phyloP scores from a whole-genome alignment of 1,140 invertebrate genomes.

The Eciton burchellii region DNA sequence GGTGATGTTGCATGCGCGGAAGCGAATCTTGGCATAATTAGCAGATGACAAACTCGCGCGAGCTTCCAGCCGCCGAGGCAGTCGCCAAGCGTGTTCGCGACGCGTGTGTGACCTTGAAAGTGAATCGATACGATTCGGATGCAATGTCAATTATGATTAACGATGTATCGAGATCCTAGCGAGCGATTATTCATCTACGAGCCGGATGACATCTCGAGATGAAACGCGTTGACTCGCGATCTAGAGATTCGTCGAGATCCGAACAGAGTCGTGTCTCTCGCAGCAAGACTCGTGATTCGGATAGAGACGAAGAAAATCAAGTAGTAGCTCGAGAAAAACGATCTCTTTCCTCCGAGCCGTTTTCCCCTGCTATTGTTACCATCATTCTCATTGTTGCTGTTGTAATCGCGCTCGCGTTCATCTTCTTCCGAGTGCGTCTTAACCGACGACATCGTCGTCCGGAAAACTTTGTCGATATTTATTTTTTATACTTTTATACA shows the following conservation, averaged over 20 bases:
- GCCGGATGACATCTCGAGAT: background rate
- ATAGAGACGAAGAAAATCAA: constrained; percentile 8
- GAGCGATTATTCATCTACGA: background rate
- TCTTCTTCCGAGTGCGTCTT: constrained; percentile 21
- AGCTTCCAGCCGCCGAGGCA: too few relatives aligned
- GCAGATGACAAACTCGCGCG: too few relatives aligned
- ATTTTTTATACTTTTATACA: constrained; percentile 80
- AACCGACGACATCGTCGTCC: constrained; percentile 56
- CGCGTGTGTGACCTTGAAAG: background rate
- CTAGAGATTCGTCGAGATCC: background rate
- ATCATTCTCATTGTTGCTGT: constrained; percentile 34
- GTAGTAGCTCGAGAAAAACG: background rate
- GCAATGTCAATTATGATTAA: constrained; percentile 61
- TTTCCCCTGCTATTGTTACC: constrained; percentile 23
- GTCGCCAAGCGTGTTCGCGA: too few relatives aligned
- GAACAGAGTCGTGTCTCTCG: background rate
- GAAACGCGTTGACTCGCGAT: background rate
- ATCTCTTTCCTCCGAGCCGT: constrained; percentile 11
- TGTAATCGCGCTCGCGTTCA: background rate
- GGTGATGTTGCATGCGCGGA: too few relatives aligned
- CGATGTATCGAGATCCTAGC: too few relatives aligned
- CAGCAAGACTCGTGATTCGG: constrained; percentile 16
- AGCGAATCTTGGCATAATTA: too few relatives aligned
- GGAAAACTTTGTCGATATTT: constrained; percentile 69
- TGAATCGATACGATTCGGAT: constrained; percentile 53